Evolutionary conservation across 2,888 invertebrate species (phyloP).

Genomic region (Phymatocera aterrima): DNA sequence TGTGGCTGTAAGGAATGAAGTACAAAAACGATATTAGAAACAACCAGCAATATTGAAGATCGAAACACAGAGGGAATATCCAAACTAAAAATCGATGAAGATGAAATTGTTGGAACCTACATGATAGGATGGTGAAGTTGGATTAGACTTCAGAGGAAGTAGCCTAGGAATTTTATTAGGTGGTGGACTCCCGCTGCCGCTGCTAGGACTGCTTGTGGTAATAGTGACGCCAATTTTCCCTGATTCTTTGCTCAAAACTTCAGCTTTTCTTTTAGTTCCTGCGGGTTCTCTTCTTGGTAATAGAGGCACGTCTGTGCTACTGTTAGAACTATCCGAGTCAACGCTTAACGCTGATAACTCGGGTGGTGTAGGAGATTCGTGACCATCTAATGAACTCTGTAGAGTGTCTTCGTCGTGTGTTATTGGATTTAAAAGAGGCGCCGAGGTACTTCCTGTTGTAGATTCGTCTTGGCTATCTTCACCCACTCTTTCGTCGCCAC

Average conservation of each 20-base stretch:
- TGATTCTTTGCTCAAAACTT: conserved; percentile 89
- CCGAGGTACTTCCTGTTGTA: conserved; percentile 66
- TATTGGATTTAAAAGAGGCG: conserved; percentile 68
- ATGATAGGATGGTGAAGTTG: conserved; percentile 71
- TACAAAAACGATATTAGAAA: too few species aligned
- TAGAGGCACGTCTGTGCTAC: conserved; percentile 79
- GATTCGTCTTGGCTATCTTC: conserved; percentile 74
- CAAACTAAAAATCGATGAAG: background rate
- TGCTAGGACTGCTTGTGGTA: conserved; percentile 81
- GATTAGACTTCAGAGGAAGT: conserved; percentile 71
- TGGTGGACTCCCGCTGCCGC: conserved; percentile 75
- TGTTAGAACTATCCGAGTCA: conserved; percentile 78
- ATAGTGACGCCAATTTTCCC: conserved; percentile 95
- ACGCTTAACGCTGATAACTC: conserved; percentile 74
- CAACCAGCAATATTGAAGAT: too few species aligned
- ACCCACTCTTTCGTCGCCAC: conserved; percentile 71
- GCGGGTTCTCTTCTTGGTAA: conserved; percentile 77
- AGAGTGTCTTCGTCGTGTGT: conserved; percentile 76
- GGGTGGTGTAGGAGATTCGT: conserved; percentile 73
- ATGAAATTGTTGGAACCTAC: conserved; percentile 43
- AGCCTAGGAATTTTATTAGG: conserved; percentile 75
- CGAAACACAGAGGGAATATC: background rate
- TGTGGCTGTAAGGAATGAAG: conserved; percentile 66
- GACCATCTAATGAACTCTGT: conserved; percentile 72
- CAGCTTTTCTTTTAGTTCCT: conserved; percentile 90